A percentile compares a stretch with the other conserved stretches of the same genome.
Conservation (phyloP, 1,140 invertebrate species). For the Venturia canescens region DNA sequence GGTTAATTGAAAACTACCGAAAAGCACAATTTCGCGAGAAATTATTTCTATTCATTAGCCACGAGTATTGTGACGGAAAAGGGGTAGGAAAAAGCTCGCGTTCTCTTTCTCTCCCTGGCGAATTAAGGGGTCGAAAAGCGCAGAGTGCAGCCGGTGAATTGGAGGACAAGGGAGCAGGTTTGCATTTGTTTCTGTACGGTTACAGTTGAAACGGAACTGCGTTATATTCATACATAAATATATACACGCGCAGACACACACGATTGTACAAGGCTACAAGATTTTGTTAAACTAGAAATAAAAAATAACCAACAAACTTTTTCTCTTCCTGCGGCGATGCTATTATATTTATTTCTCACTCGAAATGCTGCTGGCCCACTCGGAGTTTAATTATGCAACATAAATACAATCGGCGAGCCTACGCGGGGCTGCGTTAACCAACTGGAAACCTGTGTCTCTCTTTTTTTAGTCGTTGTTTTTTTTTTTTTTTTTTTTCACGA, state of each 20-base stretch:
- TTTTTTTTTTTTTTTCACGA: slow-evolving; percentile 51
- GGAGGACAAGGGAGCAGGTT: slow-evolving; percentile 39
- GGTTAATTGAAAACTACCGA: slow-evolving; percentile 77
- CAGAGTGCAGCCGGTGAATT: not conserved
- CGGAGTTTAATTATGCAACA: slow-evolving; percentile 75
- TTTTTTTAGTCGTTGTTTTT: not conserved
- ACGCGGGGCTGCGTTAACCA: slow-evolving; percentile 20
- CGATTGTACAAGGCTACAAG: not conserved
- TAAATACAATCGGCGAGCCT: slow-evolving; percentile 73
- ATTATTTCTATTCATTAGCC: slow-evolving; percentile 78
- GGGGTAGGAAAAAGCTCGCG: not conserved
- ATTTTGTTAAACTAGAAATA: not conserved
- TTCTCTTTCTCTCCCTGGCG: slow-evolving; percentile 27
- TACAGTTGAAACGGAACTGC: slow-evolving; percentile 18
- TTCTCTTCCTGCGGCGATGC: not conserved
- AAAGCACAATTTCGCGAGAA: slow-evolving; percentile 75
- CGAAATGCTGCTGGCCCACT: slow-evolving; percentile 40
- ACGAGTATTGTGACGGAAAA: slow-evolving; percentile 34
- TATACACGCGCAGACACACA: too few species aligned
- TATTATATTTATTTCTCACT: slow-evolving; percentile 28
- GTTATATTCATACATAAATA: slow-evolving; percentile 30
- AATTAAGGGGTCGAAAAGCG: slow-evolving; percentile 24
- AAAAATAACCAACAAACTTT: not conserved
- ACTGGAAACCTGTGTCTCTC: not conserved
- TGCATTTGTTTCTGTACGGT: slow-evolving; percentile 50